Evolutionary conservation across 2,797 vertebrate species (phyloP).

Genomic region (Lithobates pipiens): DNA sequence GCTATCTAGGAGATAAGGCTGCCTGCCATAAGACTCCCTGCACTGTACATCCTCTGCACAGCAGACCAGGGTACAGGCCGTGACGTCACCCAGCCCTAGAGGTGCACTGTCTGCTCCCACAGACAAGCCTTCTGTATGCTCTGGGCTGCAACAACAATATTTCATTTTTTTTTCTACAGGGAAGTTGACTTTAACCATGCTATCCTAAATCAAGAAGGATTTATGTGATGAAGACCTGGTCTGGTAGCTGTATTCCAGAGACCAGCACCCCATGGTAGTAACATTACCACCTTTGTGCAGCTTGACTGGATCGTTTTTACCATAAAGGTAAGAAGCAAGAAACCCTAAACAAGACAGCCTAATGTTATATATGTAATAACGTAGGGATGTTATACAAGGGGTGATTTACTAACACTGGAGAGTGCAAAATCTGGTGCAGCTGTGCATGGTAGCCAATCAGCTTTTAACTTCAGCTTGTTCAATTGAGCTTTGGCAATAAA

Average conservation of each 20-base stretch:
- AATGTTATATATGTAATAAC: neutral
- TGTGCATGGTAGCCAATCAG: too few relatives aligned
- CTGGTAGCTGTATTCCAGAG: neutral
- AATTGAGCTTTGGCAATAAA: too few relatives aligned
- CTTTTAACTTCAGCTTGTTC: too few relatives aligned
- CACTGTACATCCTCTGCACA: constrained; percentile 45
- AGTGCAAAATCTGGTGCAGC: too few relatives aligned
- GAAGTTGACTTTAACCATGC: constrained; percentile 6
- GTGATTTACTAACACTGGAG: too few relatives aligned
- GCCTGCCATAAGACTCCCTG: constrained; percentile 11
- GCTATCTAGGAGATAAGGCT: constrained; percentile 60
- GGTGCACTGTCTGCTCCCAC: constrained; percentile 78
- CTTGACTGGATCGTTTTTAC: neutral
- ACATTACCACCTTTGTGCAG: neutral
- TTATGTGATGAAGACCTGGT: neutral
- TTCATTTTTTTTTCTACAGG: constrained; percentile 76
- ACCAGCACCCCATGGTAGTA: constrained; percentile 3
- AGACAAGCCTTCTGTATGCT: constrained; percentile 74
- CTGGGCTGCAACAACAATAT: constrained; percentile 82
- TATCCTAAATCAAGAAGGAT: constrained; percentile 22
- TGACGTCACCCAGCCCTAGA: constrained; percentile 82
- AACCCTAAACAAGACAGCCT: neutral
- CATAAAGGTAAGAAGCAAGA: constrained; percentile 40
- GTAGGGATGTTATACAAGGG: too few relatives aligned
- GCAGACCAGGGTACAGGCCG: constrained; percentile 46